These are phyloP conservation scores for Danio rerio DNA, from an alignment of 2,113 vertebrate species.

Conservation along the genomic window DNA sequence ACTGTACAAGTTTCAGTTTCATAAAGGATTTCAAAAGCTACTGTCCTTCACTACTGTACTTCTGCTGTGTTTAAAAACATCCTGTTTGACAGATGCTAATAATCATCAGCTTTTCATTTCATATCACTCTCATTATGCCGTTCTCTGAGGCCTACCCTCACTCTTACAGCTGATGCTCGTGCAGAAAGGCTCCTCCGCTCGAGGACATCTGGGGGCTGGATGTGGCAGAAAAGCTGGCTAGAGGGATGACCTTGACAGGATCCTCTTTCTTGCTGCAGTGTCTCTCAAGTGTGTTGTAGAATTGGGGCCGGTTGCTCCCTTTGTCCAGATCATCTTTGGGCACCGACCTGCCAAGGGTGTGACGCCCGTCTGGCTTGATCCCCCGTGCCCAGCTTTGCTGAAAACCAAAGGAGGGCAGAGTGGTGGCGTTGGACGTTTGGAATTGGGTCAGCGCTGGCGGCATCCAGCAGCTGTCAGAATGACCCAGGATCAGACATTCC, in stretches of 20 bases:
- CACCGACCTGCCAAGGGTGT: constrained; percentile 85
- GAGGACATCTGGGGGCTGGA: constrained; percentile 71
- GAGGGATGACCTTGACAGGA: constrained; percentile 88
- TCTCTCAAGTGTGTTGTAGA: constrained; percentile 92
- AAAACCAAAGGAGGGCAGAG: constrained; percentile 82
- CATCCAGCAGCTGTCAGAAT: constrained; percentile 99
- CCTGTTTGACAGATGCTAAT: constrained; percentile 41
- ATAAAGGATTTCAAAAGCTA: constrained; percentile 28
- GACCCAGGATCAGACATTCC: constrained; percentile 95
- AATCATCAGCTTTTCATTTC: constrained; percentile 57
- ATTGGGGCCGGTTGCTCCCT: constrained; percentile 80
- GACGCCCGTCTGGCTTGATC: constrained; percentile 80
- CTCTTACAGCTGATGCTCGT: constrained; percentile 89
- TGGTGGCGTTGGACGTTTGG: constrained; percentile 73
- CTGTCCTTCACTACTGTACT: constrained; percentile 32
- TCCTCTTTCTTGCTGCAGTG: constrained; percentile 84
- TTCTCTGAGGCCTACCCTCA: constrained; percentile 28
- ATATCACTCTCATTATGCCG: constrained; percentile 47
- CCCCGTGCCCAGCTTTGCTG: constrained; percentile 84
- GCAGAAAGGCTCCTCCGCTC: constrained; percentile 75
- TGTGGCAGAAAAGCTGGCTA: constrained; percentile 85
- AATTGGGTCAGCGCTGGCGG: constrained; percentile 86
- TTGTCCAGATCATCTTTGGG: constrained; percentile 87
- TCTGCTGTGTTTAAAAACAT: neutral
- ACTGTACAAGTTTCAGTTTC: constrained; percentile 65